Evolutionary conservation across 2,113 vertebrate species (phyloP), one percentile per base, ranked within the genome.

Genomic region (Arenaria interpres): DNA sequence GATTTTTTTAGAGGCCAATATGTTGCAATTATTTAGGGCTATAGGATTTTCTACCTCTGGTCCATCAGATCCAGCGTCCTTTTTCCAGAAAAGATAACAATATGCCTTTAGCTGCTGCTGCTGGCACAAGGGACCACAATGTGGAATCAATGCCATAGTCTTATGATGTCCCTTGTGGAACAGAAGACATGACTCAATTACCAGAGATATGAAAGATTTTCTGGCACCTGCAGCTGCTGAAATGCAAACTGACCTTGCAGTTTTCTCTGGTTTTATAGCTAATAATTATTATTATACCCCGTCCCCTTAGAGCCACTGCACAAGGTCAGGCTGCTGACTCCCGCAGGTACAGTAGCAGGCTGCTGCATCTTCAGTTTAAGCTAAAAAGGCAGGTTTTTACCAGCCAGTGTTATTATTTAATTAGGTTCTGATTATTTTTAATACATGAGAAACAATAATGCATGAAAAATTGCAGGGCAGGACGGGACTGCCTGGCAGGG

Each of bases 181-280:
- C 76, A 25, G 86, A 62, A 95, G 75, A 54, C 83, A 11, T 4
- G 72, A n/a, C 88, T 96, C 90, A 67, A 50, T 95, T 86, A 92
- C 76, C 18, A 21, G 45, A 57, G 86, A 63, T 14, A 85, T 2
- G 33, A 89, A 72, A 15, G 93, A 33, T 77, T 77, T 88, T 15
- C 59, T 96, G 89, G 86, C 76, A 66, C 94, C 93, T 74, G 90
- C 87, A 73, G 79, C 83, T 73, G 3, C 74, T 72, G 83, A 48
- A 85, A 93, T 64, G 74, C 93, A 46, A 5, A 33, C 83, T 85
- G 94, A 87, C 96, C 96, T 96, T 93, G 83, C 64, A 15, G 69
- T 41, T 95, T 35, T 16, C 87, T 72, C 43, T 71, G 57, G 28
- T 72, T 89, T 83, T 79, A 2, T 39, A n/a, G 43, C 74, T 76